These are phyloP conservation scores for Geococcyx californianus DNA, from an alignment of 2,113 vertebrate species.

Conservation along the genomic window DNA sequence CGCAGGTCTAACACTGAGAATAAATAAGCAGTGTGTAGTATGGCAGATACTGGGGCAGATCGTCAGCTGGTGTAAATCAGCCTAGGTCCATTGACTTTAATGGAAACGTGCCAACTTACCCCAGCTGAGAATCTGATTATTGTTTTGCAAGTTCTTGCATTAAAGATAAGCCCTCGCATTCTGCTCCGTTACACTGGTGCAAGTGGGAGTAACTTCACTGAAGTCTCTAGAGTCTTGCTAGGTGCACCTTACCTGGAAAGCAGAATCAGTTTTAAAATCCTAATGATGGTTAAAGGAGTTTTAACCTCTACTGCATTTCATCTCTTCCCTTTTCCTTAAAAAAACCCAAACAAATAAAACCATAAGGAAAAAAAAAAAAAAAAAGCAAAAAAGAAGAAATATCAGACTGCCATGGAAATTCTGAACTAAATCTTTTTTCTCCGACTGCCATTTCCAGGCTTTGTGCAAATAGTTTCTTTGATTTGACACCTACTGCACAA, in stretches of 20 bases:
- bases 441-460: slow-evolving; percentile 60
- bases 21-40: slow-evolving; percentile 9
- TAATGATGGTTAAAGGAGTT: background rate
- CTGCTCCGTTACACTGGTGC: slow-evolving; percentile 9
- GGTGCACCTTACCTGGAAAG: background rate
- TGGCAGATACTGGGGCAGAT: slow-evolving; percentile 59
- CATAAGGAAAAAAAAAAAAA: background rate
- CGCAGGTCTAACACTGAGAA: slow-evolving; percentile 19
- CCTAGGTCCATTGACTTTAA: slow-evolving; percentile 68
- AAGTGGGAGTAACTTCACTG: slow-evolving; percentile 19
- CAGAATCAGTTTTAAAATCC: background rate
- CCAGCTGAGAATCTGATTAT: slow-evolving; percentile 71
- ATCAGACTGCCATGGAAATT: slow-evolving; percentile 49
- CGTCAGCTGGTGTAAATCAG: slow-evolving; percentile 68
- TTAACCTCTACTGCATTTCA: background rate
- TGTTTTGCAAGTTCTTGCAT: slow-evolving; percentile 67
- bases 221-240: background rate
- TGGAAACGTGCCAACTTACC: slow-evolving; percentile 67
- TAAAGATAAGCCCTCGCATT: slow-evolving; percentile 59
- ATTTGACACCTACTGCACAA: slow-evolving; percentile 74
- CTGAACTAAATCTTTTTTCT: slow-evolving; percentile 25
- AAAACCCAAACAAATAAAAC: background rate
- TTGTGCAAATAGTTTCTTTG: slow-evolving; percentile 73
- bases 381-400: background rate
- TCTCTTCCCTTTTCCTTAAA: background rate